Evolutionary conservation across 2,113 vertebrate genomes (phyloP), one percentile per base, ranked within the genome.

Genomic region (Gasterosteus nipponicus): DNA sequence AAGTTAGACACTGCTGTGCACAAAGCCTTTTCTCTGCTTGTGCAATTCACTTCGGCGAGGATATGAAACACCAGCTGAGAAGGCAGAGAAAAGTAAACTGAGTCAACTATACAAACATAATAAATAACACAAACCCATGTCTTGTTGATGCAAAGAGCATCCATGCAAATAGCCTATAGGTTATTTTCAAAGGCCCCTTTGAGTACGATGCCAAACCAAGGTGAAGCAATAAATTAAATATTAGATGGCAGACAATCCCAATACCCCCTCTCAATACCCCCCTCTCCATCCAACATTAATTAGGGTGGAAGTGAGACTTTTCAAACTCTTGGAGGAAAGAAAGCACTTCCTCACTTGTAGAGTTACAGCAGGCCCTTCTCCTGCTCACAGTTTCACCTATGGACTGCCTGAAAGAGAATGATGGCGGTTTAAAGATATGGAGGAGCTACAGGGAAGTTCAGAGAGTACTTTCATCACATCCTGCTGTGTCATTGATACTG

Each of bases 1-100:
- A 75, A 82, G 85, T 86, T 89, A 86, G 77, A 89, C 78, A 85
- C 75, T 86, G 85, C 86, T 81, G 86, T 75, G 86, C 61, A 88
- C 83, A 59, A 82, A 89, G 80, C 79, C 84, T 76, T 70, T 75
- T 76, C 73, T 73, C 72, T 75, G 35, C 73, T 67, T 71, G 57
- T 79, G 64, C 80, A 62, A 73, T 73, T 86, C 63, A 71, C 75
- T 87, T 81, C 63, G 42, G 39, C 53, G 33, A 15, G 2, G 29
- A 65, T 33, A 53, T 35, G 59, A 82, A 73, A 75, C 26, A 46
- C 8, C 12, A 38, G 69, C 41, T 26, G 11, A 68, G 63, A 77
- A 7, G 44, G 64, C n/a, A 60, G 2, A 14, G 51, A 57, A 77
- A 62, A 80, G 42, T 11, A 69, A 79, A 66, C 26, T 2, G 8